Conservation (phyloP, 2,797 vertebrate species). For the Acropternis orthonyx region DNA sequence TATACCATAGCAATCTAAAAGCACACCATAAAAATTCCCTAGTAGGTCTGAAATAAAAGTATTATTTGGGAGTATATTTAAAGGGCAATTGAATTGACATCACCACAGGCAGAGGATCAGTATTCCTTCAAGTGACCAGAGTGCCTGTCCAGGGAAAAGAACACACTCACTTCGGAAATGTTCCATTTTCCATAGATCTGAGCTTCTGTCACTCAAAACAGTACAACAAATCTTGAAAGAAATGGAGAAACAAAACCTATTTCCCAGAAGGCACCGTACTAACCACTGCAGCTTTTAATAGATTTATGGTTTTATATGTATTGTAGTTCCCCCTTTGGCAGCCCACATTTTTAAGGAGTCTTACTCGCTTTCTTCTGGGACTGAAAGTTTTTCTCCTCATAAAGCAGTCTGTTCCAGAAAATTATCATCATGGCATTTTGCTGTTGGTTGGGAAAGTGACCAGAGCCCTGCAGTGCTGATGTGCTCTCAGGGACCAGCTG, state of each 20-base stretch:
- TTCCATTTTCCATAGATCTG: neutral
- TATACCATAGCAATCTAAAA: neutral
- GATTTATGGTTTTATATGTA: neutral
- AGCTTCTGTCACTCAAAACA: neutral
- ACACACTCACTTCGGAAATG: neutral
- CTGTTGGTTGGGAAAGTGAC: neutral
- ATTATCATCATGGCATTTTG: neutral
- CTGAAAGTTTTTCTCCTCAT: neutral
- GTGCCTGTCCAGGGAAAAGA: neutral
- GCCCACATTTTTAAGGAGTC: neutral
- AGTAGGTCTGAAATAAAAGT: neutral
- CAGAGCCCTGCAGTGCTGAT: neutral
- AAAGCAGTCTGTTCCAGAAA: neutral
- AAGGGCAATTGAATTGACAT: neutral
- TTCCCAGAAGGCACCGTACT: neutral
- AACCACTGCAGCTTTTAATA: neutral
- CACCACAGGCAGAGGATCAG: neutral
- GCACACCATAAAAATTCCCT: neutral
- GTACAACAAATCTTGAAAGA: neutral
- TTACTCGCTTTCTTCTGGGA: neutral
- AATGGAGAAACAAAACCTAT: neutral
- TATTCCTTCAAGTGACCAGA: neutral
- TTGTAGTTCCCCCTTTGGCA: neutral
- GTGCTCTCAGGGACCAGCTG: neutral
- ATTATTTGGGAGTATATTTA: neutral